phyloP scores from a whole-genome alignment of 2,797 vertebrate genomes.

The Apogon talboti region DNA sequence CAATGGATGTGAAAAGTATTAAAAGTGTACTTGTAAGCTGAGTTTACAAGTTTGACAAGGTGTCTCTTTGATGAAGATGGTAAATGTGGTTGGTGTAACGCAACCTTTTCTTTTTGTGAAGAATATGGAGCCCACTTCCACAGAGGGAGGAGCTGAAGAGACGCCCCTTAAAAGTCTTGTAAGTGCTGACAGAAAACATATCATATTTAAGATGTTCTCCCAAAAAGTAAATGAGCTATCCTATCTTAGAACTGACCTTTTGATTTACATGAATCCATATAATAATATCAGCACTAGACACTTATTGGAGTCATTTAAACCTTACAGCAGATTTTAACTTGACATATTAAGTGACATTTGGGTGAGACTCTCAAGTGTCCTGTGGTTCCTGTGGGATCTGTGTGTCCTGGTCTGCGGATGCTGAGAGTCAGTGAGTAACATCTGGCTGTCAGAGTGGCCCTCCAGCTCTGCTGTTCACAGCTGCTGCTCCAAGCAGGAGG shows the following conservation, averaged over 20 bases:
- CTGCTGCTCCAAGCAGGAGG: conserved; percentile 83
- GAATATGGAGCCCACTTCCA: conserved; percentile 89
- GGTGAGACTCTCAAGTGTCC: conserved; percentile 48
- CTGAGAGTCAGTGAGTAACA: conserved; percentile 80
- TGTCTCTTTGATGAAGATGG: conserved; percentile 38
- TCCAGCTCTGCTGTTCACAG: conserved; percentile 79
- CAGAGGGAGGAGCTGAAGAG: conserved; percentile 80
- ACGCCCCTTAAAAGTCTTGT: conserved; percentile 83
- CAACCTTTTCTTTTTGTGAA: conserved; percentile 76
- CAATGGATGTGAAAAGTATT: not conserved
- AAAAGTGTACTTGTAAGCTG: not conserved
- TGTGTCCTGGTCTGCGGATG: conserved; percentile 67
- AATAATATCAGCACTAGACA: not conserved
- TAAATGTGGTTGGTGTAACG: conserved; percentile 79
- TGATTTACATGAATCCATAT: not conserved
- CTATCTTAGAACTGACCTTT: not conserved
- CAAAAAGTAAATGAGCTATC: not conserved
- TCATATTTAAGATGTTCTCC: conserved; percentile 17
- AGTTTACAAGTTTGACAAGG: conserved; percentile 26
- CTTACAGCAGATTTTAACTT: conserved; percentile 30
- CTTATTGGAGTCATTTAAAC: conserved; percentile 5
- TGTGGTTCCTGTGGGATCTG: conserved; percentile 68
- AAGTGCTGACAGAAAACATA: conserved; percentile 75
- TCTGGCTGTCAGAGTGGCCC: conserved; percentile 81
- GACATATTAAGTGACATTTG: conserved; percentile 37